These are phyloP conservation scores for Dysdera silvatica DNA, from an alignment of 1,140 invertebrate species.

Conservation along the genomic window DNA sequence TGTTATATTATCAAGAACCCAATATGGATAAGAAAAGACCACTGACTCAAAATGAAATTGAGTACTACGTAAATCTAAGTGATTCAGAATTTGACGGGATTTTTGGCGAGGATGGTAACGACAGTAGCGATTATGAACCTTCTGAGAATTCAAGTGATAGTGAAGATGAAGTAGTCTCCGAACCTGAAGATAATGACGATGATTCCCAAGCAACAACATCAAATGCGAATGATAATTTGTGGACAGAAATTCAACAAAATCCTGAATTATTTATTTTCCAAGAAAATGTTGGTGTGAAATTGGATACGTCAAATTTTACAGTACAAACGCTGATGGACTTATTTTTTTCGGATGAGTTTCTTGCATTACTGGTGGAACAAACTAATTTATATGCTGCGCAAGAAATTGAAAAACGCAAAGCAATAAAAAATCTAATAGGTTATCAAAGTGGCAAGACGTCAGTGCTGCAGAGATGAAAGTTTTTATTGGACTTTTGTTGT, in stretches of 20 bases:
- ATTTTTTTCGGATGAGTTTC: too few species aligned
- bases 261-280: conserved; percentile 1
- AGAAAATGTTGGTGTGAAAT: neutral
- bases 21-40: conserved; percentile 3
- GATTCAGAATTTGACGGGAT: conserved; percentile 1
- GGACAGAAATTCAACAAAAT: conserved; percentile 1
- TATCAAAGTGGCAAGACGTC: too few species aligned
- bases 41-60: conserved; percentile 1
- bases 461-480: too few species aligned
- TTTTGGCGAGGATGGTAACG: conserved; percentile 1
- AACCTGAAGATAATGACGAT: conserved; percentile 3
- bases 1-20: conserved; percentile 1
- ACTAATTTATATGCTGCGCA: too few species aligned
- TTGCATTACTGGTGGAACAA: too few species aligned
- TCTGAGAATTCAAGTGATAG: conserved; percentile 1
- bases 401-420: too few species aligned
- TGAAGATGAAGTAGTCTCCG: neutral
- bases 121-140: conserved; percentile 1
- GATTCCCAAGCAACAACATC: neutral
- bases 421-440: too few species aligned
- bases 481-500: too few species aligned
- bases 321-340: too few species aligned
- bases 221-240: neutral
- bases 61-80: neutral
- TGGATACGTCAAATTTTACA: neutral